Base-by-base conservation (phyloP, 2,888 invertebrate genomes). In the Steinernema carpocapsae region DNA sequence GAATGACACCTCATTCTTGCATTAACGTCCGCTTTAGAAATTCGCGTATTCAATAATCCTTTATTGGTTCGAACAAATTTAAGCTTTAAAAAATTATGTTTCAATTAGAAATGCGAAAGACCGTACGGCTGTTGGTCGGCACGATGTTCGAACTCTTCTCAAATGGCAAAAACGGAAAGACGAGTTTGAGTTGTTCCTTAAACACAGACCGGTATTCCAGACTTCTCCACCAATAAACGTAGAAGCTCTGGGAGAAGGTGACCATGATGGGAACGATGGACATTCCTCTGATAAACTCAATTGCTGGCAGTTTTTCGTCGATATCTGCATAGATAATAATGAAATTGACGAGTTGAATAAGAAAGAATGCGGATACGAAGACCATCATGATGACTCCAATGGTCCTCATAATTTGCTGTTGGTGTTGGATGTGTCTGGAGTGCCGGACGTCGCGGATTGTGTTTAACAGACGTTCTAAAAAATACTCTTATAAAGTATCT, bases 181-280 rank as follows among this genome's bases (percentile, higher is more conserved):
- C 32, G 3, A 32, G 14, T 17, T 32, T 64, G 29, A 64, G 3
- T 26, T 81, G 81, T 10, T 72, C 42, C 48, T 77, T 74, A 71
- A 81, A 81, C 0, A 74, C 76, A 2, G 76, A 72, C 19, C 81
- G 74, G 43, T 81, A 81, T 37, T 79, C 81, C 26, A 59, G 71
- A 42, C 81, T 81, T 14, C 81, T 71, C 79, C 79, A 81, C 29
- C 75, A 79, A 45, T 79, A 81, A 12, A 81, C 79, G 42, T 79
- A 80, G 71, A 79, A 81, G 48, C 79, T 79, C 46, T 79, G 78
- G 0, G 79, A 77, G 71, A 79, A 81, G 17, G 79, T 79, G 0
- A 81, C 59, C n/a, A 81, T 64, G 37, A 64, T 64, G 14, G 64
- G 64, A 4, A 37, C 32, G 17, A 64, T 29, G 12, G 64, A 64